These are phyloP conservation scores for Geodia barretti DNA, from an alignment of 37 sponge, comb jelly and placozoan species.

Conservation along the genomic window DNA sequence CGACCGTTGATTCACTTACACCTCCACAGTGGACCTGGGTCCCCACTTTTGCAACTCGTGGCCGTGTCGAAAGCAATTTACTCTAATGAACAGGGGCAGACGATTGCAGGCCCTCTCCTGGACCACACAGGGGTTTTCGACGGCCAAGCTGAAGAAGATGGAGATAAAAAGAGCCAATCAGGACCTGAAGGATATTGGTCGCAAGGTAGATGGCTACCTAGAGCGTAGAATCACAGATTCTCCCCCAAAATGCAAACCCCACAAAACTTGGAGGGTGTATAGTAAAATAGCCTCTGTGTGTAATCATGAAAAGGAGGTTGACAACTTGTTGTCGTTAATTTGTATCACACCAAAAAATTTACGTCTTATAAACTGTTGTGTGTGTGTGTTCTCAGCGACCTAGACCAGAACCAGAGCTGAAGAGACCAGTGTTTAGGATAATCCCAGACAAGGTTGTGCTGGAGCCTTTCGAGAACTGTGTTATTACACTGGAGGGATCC, in stretches of 20 bases:
- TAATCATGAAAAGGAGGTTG: too few species aligned
- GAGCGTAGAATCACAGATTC: too few species aligned
- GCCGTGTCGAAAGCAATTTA: slow-evolving; percentile 69
- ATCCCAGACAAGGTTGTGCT: slow-evolving; percentile 84
- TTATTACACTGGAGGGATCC: slow-evolving; percentile 61
- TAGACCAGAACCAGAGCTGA: slow-evolving; percentile 5
- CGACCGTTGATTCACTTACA: neutral
- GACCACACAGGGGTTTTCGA: slow-evolving; percentile 89
- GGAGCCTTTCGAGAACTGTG: slow-evolving; percentile 60
- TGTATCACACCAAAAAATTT: too few species aligned
- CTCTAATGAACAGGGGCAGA: slow-evolving; percentile 71
- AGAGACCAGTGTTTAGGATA: slow-evolving; percentile 78
- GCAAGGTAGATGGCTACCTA: slow-evolving; percentile 23
- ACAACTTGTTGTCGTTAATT: too few species aligned
- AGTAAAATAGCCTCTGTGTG: too few species aligned
- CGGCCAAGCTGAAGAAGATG: slow-evolving; percentile 56
- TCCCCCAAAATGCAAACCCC: too few species aligned
- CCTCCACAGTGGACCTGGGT: slow-evolving; percentile 76
- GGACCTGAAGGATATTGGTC: slow-evolving; percentile 43
- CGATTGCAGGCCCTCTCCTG: slow-evolving; percentile 84
- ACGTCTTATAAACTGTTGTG: too few species aligned
- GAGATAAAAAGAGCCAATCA: slow-evolving; percentile 31
- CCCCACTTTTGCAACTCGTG: slow-evolving; percentile 76
- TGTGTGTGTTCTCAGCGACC: too few species aligned
- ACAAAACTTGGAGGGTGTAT: too few species aligned